phyloP scores from a whole-genome alignment of 2,888 invertebrate genomes.

The Spilosoma lubricipeda region DNA sequence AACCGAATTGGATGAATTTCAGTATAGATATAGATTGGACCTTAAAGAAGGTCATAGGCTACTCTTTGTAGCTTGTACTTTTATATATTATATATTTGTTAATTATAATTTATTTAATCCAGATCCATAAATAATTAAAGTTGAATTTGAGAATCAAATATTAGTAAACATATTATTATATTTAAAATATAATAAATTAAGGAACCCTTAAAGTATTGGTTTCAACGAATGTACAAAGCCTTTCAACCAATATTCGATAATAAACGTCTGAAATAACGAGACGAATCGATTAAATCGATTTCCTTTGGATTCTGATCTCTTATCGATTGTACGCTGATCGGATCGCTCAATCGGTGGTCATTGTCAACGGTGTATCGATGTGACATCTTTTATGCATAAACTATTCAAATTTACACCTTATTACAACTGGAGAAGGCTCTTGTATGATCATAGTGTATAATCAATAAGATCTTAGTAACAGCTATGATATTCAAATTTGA shows the following conservation, averaged over 20 bases:
- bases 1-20: too few species aligned
- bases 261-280: conserved; percentile 71
- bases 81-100: too few species aligned
- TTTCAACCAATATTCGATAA: conserved; percentile 50
- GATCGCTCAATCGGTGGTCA: conserved; percentile 76
- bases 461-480: conserved; percentile 21
- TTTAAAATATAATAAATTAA: neutral
- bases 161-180: neutral
- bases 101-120: too few species aligned
- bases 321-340: conserved; percentile 67
- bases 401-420: conserved; percentile 55
- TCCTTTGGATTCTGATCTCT: conserved; percentile 64
- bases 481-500: conserved; percentile 38
- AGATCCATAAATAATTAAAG: too few species aligned
- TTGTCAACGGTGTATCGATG: conserved; percentile 68
- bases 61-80: too few species aligned
- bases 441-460: conserved; percentile 8
- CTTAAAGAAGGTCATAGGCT: too few species aligned
- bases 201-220: neutral
- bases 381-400: conserved; percentile 58
- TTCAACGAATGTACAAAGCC: conserved; percentile 7
- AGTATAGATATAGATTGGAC: too few species aligned
- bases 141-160: too few species aligned
- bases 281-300: conserved; percentile 64
- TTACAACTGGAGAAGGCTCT: conserved; percentile 24